Evolutionary conservation across 2,113 vertebrate species (phyloP).

Genomic region (Dolichotis patagonum): DNA sequence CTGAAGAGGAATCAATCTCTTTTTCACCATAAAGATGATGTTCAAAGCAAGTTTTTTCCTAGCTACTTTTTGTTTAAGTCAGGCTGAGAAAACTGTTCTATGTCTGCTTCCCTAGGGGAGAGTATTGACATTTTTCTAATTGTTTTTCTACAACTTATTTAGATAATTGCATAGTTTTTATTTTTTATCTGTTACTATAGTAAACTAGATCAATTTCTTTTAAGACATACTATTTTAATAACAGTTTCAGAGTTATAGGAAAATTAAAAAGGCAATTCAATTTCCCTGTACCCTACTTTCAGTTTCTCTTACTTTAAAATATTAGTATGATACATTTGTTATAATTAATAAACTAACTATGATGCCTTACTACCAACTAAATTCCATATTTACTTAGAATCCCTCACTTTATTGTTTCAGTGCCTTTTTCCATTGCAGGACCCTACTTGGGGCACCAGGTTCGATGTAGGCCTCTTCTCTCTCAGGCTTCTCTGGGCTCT

Average conservation of each 20-base stretch:
- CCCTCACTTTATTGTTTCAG: background rate
- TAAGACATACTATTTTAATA: background rate
- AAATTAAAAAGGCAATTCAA: background rate
- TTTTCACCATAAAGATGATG: background rate
- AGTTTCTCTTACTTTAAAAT: background rate
- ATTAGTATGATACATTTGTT: background rate
- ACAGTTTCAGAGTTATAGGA: background rate
- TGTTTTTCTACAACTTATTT: conserved; percentile 21
- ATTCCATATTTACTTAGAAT: background rate
- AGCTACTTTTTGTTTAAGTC: background rate
- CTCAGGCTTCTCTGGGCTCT: background rate
- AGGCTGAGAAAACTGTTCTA: background rate
- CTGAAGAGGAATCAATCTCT: background rate
- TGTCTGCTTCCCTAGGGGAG: background rate
- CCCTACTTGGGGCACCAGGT: background rate
- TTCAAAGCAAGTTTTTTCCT: background rate
- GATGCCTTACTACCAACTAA: background rate
- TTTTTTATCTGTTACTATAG: background rate
- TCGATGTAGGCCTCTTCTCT: background rate
- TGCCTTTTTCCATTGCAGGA: no score
- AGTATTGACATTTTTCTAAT: background rate
- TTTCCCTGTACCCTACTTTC: background rate
- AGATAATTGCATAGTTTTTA: background rate
- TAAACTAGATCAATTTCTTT: conserved; percentile 11
- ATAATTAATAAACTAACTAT: background rate